phyloP scores from a whole-genome alignment of 2,888 invertebrate genomes.

The Nineta flava region DNA sequence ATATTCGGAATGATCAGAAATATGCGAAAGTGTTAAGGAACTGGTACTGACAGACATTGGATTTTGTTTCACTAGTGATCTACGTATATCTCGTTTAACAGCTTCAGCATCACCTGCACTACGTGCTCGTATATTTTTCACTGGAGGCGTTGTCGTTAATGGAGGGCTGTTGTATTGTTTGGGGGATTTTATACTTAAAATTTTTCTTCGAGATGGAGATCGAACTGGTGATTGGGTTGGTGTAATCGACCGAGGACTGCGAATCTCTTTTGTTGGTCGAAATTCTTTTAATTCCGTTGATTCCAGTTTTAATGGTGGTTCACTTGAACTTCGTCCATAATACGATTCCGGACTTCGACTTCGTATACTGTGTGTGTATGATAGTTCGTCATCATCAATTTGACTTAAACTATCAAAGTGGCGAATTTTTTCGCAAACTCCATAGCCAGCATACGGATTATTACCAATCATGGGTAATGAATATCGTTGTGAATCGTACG shows the following conservation, averaged over 20 bases:
- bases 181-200: conserved; percentile 31
- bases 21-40: conserved; percentile 26
- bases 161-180: conserved; percentile 19
- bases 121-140: conserved; percentile 38
- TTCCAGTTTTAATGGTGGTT: conserved; percentile 37
- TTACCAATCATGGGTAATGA: conserved; percentile 13
- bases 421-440: conserved; percentile 20
- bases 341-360: conserved; percentile 24
- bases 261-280: conserved; percentile 19
- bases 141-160: conserved; percentile 22
- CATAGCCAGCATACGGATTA: conserved; percentile 5
- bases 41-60: conserved; percentile 28
- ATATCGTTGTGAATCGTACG: conserved; percentile 33
- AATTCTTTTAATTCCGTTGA: conserved; percentile 19
- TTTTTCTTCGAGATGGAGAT: conserved; percentile 50
- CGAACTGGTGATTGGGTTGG: conserved; percentile 36
- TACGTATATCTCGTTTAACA: conserved; percentile 11
- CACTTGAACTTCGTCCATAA: conserved; percentile 43
- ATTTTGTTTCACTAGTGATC: conserved; percentile 8
- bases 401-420: conserved; percentile 24
- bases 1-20: conserved; percentile 40
- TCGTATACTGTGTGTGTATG: conserved; percentile 20
- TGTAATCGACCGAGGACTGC: conserved; percentile 3
- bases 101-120: conserved; percentile 48
- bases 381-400: conserved; percentile 21